Conservation (phyloP, 37 sponge, comb jelly and placozoan species). For the Axinella damicornis region DNA sequence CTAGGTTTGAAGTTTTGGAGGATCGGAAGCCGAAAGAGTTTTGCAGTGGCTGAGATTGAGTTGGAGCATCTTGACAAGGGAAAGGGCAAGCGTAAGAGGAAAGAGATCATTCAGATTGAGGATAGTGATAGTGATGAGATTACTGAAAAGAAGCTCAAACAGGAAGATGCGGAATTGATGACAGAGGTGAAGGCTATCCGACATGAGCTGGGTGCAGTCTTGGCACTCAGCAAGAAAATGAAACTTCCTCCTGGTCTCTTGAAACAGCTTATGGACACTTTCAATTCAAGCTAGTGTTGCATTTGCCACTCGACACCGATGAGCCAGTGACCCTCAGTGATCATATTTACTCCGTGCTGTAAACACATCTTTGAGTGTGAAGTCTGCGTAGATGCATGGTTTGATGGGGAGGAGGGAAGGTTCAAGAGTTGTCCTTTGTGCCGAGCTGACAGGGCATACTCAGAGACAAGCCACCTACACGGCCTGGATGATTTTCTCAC, state of each 20-base stretch:
- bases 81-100: background rate
- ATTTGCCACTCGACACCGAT: too few species aligned
- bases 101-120: background rate
- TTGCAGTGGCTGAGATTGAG: constrained; percentile 4
- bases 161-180: background rate
- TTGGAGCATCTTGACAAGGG: background rate
- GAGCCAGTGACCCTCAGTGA: too few species aligned
- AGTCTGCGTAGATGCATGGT: too few species aligned
- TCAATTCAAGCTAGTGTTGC: too few species aligned
- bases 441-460: too few species aligned
- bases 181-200: background rate
- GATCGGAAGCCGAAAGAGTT: constrained; percentile 5
- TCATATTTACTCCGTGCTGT: too few species aligned
- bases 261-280: too few species aligned
- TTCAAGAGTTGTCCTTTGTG: too few species aligned
- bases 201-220: background rate
- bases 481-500: too few species aligned
- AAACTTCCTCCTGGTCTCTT: background rate
- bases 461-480: too few species aligned
- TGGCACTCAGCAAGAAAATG: background rate
- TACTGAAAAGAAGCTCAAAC: background rate
- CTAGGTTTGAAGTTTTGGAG: constrained; percentile 50
- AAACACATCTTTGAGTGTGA: too few species aligned
- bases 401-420: too few species aligned
- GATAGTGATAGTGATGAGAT: background rate